A percentile compares a stretch with the other conserved stretches of the same genome.
Conservation (phyloP, 2,797 vertebrate genomes). For the Rhynchotus rufescens region DNA sequence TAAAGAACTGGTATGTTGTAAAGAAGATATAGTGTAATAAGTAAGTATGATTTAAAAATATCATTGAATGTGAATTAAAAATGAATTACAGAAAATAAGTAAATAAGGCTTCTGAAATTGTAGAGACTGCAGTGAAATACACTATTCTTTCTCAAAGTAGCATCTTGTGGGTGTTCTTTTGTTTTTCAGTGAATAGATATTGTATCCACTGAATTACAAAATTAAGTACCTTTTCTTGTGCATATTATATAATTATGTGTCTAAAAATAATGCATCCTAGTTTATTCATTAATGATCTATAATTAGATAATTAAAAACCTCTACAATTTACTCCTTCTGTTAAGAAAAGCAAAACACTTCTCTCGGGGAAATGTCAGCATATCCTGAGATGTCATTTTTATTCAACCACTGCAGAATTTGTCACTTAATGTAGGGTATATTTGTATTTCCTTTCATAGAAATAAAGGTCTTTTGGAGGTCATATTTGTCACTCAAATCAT, state of each 20-base stretch:
- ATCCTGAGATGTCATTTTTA: background rate
- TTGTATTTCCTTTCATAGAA: background rate
- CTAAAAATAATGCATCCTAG: background rate
- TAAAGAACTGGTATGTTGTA: background rate
- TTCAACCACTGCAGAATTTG: background rate
- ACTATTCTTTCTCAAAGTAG: background rate
- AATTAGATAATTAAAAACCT: background rate
- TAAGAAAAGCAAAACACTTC: background rate
- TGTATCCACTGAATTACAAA: constrained; percentile 13
- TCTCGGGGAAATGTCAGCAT: background rate
- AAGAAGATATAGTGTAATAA: background rate
- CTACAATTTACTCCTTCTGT: background rate
- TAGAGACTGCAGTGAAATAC: background rate
- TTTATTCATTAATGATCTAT: constrained; percentile 4
- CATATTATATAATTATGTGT: background rate
- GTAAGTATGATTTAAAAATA: background rate
- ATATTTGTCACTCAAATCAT: background rate
- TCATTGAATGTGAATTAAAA: background rate
- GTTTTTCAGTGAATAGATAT: constrained; percentile 31
- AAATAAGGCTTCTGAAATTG: constrained; percentile 14
- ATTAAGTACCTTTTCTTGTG: background rate
- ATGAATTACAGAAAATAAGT: background rate
- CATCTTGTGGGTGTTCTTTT: constrained; percentile 18
- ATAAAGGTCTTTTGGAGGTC: background rate
- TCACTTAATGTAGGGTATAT: background rate